phyloP scores from a whole-genome alignment of 1,140 invertebrate species.

The Macrocentrus cingulum region DNA sequence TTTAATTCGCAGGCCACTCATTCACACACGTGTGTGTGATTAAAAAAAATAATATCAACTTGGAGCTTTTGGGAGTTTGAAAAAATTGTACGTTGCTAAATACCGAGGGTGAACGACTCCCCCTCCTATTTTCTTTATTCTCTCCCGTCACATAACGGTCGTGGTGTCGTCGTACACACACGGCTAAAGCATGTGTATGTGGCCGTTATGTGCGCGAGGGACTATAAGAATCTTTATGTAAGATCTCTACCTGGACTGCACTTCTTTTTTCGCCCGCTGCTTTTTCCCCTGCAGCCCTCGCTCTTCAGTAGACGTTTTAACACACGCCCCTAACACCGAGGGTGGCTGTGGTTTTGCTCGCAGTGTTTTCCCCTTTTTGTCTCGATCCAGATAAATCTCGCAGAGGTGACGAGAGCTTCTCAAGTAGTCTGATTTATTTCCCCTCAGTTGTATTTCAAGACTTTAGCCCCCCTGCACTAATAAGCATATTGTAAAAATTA shows the following conservation, averaged over 20 bases:
- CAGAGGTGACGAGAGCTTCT: conserved; percentile 9
- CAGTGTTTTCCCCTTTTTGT: conserved; percentile 26
- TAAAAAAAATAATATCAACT: background rate
- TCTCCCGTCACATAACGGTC: conserved; percentile 11
- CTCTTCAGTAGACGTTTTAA: conserved; percentile 29
- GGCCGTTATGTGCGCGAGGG: conserved; percentile 31
- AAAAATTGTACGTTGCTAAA: conserved; percentile 17
- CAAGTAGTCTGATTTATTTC: conserved; percentile 12
- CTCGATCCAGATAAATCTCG: conserved; percentile 13
- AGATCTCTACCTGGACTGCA: conserved; percentile 45
- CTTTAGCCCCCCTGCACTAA: no score
- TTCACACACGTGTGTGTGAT: conserved; percentile 3
- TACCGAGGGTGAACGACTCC: conserved; percentile 1
- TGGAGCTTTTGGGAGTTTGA: background rate
- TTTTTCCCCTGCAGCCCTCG: background rate
- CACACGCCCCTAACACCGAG: conserved; percentile 42
- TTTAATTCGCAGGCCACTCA: conserved; percentile 5
- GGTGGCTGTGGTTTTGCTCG: conserved; percentile 44
- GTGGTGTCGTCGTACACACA: conserved; percentile 29
- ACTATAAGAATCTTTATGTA: conserved; percentile 46
- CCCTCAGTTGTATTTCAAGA: no score
- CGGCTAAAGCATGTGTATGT: no score
- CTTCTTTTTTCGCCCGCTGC: conserved; percentile 5
- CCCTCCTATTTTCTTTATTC: background rate
- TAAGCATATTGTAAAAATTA: no score